These are phyloP conservation scores for Nothobranchius kuhntae DNA, from an alignment of 2,113 vertebrate species.

Conservation along the genomic window DNA sequence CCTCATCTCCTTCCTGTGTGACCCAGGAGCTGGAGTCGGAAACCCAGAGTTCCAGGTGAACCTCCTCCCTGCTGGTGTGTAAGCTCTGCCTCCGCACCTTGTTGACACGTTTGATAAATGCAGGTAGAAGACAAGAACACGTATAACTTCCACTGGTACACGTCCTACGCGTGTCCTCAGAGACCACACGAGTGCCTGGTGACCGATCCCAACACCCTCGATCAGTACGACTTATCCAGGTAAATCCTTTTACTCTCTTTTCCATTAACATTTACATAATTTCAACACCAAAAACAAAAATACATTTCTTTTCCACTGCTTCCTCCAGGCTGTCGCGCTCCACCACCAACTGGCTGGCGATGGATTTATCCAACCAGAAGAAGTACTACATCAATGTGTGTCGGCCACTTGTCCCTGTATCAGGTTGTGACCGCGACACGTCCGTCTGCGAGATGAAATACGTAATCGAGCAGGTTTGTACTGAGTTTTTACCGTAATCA, in stretches of 20 bases:
- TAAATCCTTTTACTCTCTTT: conserved; percentile 43
- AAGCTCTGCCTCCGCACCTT: not conserved
- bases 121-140: conserved; percentile 88
- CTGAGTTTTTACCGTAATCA: not conserved
- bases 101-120: not conserved
- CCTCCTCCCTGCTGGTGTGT: not conserved
- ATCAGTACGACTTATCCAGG: conserved; percentile 96
- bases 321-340: conserved; percentile 83
- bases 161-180: conserved; percentile 91
- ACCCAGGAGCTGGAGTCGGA: conserved; percentile 82
- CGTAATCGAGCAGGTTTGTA: conserved; percentile 51
- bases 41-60: conserved; percentile 90
- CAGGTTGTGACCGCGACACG: conserved; percentile 85
- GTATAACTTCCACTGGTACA: conserved; percentile 96
- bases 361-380: conserved; percentile 78
- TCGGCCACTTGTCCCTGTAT: conserved; percentile 82
- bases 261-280: too few species aligned
- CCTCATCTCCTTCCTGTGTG: conserved; percentile 92
- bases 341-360: conserved; percentile 85
- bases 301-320: not conserved
- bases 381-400: conserved; percentile 96
- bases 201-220: conserved; percentile 81
- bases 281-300: too few species aligned
- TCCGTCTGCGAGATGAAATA: conserved; percentile 88
- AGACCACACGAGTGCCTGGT: conserved; percentile 89